Base-by-base conservation (phyloP, 2,113 vertebrate genomes). In the Seriola aureovittata region DNA sequence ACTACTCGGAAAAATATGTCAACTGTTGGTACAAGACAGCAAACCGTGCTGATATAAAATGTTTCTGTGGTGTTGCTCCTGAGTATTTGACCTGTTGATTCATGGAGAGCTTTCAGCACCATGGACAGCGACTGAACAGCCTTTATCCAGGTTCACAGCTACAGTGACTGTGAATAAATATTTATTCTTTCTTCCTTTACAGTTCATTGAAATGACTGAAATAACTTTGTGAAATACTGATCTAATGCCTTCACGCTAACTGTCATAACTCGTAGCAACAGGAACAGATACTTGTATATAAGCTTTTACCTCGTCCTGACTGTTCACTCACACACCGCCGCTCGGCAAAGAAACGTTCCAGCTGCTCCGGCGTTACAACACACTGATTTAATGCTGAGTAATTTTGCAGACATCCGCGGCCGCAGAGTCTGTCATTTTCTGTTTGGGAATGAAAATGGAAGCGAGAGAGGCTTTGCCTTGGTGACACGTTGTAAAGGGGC, bases 401-500 rank as follows among this genome's bases (percentile, higher is more conserved):
- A 55, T 55, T 58, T 54, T 73, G 19, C 73, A 57, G 48, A 69
- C 46, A 16, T 60, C 36, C 25, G 9, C 82, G 48, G 80, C 55
- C 29, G 38, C 68, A 44, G 55, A 66, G 34, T 7, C 46, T 66
- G 65, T 68, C 23, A 23, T 81, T 70, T 40, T 69, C 50, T 34
- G 57, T 72, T 79, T 62, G 54, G n/a, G 46, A 78, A 50, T 77
- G 25, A 73, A 78, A 78, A 83, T 55, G 63, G 73, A 52, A 58
- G 54, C 8, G 14, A 55, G 80, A 34, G 52, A 25, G 58, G 80
- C 63, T 84, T 84, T 57, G 42, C 76, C 71, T 77, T 4, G 57
- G 81, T 69, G 78, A 71, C 78, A 63, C 2, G 9, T 40, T 72
- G 58, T 85, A 85, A 86, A 84, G 72, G 52, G 25, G 80, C 71